Conservation (phyloP, 2,888 invertebrate genomes). For the Macaria notata region DNA sequence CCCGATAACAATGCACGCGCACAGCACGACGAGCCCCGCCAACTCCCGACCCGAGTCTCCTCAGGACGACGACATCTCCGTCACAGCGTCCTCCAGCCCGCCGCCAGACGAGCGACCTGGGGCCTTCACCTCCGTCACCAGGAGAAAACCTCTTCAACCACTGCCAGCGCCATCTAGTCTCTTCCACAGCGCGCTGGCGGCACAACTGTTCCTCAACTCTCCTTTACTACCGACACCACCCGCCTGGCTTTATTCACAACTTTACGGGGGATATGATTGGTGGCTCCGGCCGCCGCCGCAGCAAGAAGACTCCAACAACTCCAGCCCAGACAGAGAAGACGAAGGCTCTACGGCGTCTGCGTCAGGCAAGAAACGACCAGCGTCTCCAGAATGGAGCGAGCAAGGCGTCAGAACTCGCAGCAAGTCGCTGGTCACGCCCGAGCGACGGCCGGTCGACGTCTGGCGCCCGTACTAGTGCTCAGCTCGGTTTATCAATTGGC, state of each 20-base stretch:
- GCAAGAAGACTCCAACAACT: conserved; percentile 68
- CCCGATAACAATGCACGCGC: conserved; percentile 80
- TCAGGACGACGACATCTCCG: conserved; percentile 84
- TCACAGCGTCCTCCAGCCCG: conserved; percentile 82
- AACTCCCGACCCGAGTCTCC: conserved; percentile 83
- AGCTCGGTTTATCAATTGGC: conserved; percentile 36
- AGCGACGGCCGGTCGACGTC: conserved; percentile 85
- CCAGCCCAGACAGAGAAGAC: conserved; percentile 73
- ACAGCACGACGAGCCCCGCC: conserved; percentile 88
- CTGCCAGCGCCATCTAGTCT: conserved; percentile 72
- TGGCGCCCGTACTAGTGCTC: conserved; percentile 87
- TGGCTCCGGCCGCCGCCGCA: conserved; percentile 82
- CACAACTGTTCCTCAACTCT: conserved; percentile 88
- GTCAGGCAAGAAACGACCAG: conserved; percentile 74
- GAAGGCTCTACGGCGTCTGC: conserved; percentile 65
- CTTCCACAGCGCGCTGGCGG: conserved; percentile 82
- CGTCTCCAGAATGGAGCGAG: conserved; percentile 78
- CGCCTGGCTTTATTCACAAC: conserved; percentile 90
- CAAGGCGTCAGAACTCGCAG: conserved; percentile 71
- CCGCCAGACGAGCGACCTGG: conserved; percentile 80
- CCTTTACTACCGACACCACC: conserved; percentile 89
- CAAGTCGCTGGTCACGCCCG: conserved; percentile 68
- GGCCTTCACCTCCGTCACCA: conserved; percentile 78
- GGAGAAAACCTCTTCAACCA: conserved; percentile 73
- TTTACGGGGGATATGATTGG: conserved; percentile 87